Percentiles rank a stretch among this genome's conserved stretches.
Conservation (phyloP, 2,888 invertebrate species). For the Lycia hirtaria region DNA sequence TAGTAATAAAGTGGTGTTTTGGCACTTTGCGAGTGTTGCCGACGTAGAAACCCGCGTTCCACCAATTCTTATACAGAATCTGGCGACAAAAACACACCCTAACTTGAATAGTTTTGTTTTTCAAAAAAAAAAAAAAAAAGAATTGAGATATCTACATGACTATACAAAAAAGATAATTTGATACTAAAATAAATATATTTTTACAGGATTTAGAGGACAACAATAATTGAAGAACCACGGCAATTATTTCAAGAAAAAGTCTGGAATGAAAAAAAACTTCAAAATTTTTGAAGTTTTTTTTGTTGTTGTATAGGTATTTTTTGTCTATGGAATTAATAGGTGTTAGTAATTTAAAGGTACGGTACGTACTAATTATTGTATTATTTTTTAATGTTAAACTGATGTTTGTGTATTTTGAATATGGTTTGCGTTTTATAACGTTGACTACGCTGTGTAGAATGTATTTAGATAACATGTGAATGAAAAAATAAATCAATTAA, state of each 20-base stretch:
- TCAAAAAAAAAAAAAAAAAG: no score
- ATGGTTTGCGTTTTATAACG: conserved; percentile 10
- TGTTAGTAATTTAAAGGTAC: conserved; percentile 10
- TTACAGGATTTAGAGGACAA: conserved; percentile 44
- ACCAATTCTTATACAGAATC: no score
- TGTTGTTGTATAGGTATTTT: no score
- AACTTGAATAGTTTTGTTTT: no score
- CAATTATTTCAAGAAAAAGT: conserved; percentile 9
- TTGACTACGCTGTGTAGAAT: conserved; percentile 13
- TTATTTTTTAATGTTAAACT: conserved; percentile 3
- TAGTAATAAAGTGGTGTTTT: no score
- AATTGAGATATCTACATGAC: no score
- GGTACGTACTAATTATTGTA: conserved; percentile 5
- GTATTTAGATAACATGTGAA: conserved; percentile 4
- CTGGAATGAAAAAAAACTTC: conserved; percentile 22
- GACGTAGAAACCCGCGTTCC: no score
- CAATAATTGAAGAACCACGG: conserved; percentile 18
- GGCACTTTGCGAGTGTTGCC: no score
- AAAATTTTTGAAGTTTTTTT: no score
- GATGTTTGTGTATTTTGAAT: conserved; percentile 4
- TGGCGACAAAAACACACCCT: no score
- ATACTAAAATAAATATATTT: no score
- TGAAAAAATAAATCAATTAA: conserved; percentile 7
- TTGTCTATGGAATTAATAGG: conserved; percentile 10
- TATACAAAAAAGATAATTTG: no score